Base-by-base conservation (phyloP, 2,888 invertebrate species). In the Neuroscelio doddi region DNA sequence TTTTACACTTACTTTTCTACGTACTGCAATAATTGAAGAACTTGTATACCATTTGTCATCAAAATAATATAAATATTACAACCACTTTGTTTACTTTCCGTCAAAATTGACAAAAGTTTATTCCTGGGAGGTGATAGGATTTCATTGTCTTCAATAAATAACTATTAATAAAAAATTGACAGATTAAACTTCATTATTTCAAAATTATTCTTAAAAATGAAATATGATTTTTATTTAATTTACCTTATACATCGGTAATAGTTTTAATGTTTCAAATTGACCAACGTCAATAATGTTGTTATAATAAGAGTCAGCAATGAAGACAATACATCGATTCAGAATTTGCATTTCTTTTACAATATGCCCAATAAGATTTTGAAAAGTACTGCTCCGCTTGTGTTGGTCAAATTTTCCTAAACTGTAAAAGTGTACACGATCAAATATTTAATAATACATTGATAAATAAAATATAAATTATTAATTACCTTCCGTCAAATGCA, bases 31-130 rank as follows among this genome's bases (percentile, higher is more conserved):
- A 94, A 86, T 59, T 91, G 85, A 0, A 89, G 85, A 0, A 89
- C 86, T 86, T 94, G 91, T 45, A 89, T 78, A 0, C 91, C 93
- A 82, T 93, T 93, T 0, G 92, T 86, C 15, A 93, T 82, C 7
- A 93, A 86, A 61, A 94, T 89, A 24, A 93, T 82, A 74, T 93
- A 92, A 2, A 90, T 85, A 72, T 90, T 89, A 77, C 94, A 94
- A 15, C 91, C 90, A 47, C 89, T 88, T 61, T 86, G 86, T 74
- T 89, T 89, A 3, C 79, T 79, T 1, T 76, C 69, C 1, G 16
- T 36, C 9, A 84, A 66, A 30, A 75, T 74, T 9, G 39, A 59
- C 16, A 49, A 10, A 15, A 82, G 34, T 44, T 51, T 64, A 14
- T 26, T 55, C 16, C 70, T 73, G 0, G 80, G 76, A 9, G 74